Conservation (phyloP, 2,113 vertebrate species). For the Pituophis catenifer region DNA sequence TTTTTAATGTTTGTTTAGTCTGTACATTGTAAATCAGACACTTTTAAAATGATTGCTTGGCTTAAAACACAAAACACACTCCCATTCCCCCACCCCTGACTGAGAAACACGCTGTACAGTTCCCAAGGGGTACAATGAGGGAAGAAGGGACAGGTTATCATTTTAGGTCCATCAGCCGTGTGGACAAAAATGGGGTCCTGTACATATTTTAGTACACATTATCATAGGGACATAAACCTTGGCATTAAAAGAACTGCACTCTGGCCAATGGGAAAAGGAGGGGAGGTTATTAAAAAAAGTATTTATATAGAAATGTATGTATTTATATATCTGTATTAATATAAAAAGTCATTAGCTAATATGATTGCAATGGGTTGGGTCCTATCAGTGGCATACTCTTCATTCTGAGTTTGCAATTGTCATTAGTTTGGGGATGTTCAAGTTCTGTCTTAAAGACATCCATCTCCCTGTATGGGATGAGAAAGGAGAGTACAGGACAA, state of each 20-base stretch:
- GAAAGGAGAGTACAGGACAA: neutral
- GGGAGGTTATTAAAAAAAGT: conserved; percentile 26
- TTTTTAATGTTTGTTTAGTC: conserved; percentile 40
- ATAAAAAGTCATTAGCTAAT: conserved; percentile 21
- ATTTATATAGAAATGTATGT: conserved; percentile 35
- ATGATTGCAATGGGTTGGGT: neutral
- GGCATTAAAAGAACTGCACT: conserved; percentile 24
- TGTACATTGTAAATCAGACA: conserved; percentile 32
- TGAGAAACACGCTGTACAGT: conserved; percentile 29
- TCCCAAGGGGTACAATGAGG: conserved; percentile 11
- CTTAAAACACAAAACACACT: conserved; percentile 29
- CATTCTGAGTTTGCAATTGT: neutral
- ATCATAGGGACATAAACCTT: conserved; percentile 12
- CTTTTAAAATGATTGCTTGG: conserved; percentile 24
- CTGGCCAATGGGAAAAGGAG: conserved; percentile 5
- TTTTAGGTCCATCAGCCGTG: neutral
- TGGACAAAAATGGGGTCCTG: conserved; percentile 6
- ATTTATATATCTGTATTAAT: conserved; percentile 31
- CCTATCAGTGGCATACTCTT: neutral
- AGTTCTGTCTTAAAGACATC: neutral
- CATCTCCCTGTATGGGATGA: neutral
- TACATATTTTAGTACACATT: conserved; percentile 28
- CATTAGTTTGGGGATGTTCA: neutral
- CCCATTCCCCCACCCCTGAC: neutral
- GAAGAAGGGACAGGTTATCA: neutral